Base-by-base conservation (phyloP, 2,797 vertebrate species). In the Adrianichthys oophorus region DNA sequence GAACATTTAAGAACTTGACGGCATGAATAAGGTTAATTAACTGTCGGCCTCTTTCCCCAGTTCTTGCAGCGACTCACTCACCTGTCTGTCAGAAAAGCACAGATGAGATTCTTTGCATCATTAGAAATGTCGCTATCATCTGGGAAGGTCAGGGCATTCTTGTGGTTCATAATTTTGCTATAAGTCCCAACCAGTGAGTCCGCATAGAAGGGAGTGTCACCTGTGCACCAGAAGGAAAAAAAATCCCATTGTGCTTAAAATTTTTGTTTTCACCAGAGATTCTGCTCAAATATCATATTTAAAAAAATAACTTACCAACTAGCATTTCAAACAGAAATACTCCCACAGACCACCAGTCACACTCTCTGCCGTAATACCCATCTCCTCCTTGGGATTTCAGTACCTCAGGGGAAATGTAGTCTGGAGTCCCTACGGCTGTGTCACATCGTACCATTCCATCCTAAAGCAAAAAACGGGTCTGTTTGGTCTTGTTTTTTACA, bases 361-460 rank as follows among this genome's bases (percentile, higher is more conserved):
- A 99, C 89, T 99, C 97, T 85, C 95, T 83, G 72, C 97, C 97
- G 47, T 99, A 99, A 85, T 97, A 98, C 59, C 97, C 97, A 64
- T 99, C 97, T 60, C 97, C 97, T 68, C 97, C 97, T 86, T 99
- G 97, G 62, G 97, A 99, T 90, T 99, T 98, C 75, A 99, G 76
- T 75, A 99, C 97, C 93, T 99, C 97, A 3, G 97, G 97, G 26
- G 97, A 99, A 90, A 99, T 99, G 87, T 99, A 99, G 87, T 99
- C 97, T 37, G 97, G 97, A 60, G 97, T 99, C 86, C 97, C 97
- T 82, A 99, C 97, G 63, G 97, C 97, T 0, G 97, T 99, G 87
- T 98, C 97, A 59, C 97, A 99, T 94, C 95, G 97, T 96, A 99
- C 97, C 97, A 99, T 99, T 66, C 97, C 96, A 71, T 99, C 97